These are phyloP conservation scores for Tiliacea citrago DNA, from an alignment of 2,888 invertebrate genomes.

Conservation along the genomic window DNA sequence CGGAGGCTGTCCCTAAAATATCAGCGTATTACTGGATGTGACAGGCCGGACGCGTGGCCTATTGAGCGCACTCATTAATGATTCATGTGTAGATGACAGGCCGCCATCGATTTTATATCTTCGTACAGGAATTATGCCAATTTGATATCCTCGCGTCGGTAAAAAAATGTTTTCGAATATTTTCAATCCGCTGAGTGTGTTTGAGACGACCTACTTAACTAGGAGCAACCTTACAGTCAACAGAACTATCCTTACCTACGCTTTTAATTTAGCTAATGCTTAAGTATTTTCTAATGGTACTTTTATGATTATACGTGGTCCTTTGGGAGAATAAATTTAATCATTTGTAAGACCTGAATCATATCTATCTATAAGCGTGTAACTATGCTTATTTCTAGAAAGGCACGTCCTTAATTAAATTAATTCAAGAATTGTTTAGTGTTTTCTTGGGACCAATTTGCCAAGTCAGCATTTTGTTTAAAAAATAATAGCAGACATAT, in stretches of 20 bases:
- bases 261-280: constrained; percentile 19
- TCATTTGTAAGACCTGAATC: neutral
- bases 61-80: constrained; percentile 66
- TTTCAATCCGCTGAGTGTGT: constrained; percentile 24
- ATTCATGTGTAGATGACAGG: constrained; percentile 69
- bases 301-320: neutral
- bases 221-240: constrained; percentile 13
- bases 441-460: constrained; percentile 11
- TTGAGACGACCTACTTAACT: constrained; percentile 8
- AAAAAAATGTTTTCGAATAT: constrained; percentile 40
- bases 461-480: constrained; percentile 2
- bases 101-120: constrained; percentile 52
- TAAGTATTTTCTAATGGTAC: neutral
- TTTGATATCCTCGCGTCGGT: constrained; percentile 27
- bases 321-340: neutral
- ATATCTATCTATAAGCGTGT: too few species aligned
- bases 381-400: neutral
- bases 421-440: constrained; percentile 5
- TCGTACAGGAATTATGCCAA: constrained; percentile 48
- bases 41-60: constrained; percentile 53
- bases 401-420: neutral
- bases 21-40: constrained; percentile 63
- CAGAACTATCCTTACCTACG: constrained; percentile 20
- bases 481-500: constrained; percentile 11
- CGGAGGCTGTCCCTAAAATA: constrained; percentile 64